Evolutionary conservation across 2,888 invertebrate species (phyloP).

Genomic region (Platypus cylindrus): DNA sequence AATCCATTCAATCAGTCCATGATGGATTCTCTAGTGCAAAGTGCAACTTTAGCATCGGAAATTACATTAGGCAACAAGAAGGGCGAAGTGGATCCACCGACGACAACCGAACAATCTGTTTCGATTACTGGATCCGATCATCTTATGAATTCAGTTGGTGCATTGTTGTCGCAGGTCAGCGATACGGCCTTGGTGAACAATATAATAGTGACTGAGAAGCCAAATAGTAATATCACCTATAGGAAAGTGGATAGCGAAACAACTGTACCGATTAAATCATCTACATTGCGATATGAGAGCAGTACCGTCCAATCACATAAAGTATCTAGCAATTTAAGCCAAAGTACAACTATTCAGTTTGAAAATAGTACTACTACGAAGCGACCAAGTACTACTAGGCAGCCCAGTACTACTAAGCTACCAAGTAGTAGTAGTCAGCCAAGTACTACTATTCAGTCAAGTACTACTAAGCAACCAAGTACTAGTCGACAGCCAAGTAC

Average conservation of each 20-base stretch:
- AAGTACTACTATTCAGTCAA: too few species aligned
- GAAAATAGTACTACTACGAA: too few species aligned
- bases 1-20: conserved; percentile 20
- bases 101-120: conserved; percentile 5
- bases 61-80: conserved; percentile 7
- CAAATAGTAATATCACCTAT: conserved; percentile 6
- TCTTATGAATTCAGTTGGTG: conserved; percentile 22
- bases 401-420: too few species aligned
- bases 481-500: too few species aligned
- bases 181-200: conserved; percentile 11
- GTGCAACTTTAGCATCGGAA: conserved; percentile 17
- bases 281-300: too few species aligned
- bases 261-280: not conserved
- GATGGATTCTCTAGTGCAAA: conserved; percentile 17
- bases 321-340: too few species aligned
- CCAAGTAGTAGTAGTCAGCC: too few species aligned
- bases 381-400: too few species aligned
- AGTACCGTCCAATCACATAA: too few species aligned
- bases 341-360: too few species aligned
- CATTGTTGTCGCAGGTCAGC: conserved; percentile 26
- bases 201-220: conserved; percentile 5
- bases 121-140: conserved; percentile 10
- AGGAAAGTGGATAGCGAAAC: conserved; percentile 9
- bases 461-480: too few species aligned
- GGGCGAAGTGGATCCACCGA: conserved; percentile 2